Conservation (phyloP, 2,888 invertebrate species). For the Torymus aiolomorphi region DNA sequence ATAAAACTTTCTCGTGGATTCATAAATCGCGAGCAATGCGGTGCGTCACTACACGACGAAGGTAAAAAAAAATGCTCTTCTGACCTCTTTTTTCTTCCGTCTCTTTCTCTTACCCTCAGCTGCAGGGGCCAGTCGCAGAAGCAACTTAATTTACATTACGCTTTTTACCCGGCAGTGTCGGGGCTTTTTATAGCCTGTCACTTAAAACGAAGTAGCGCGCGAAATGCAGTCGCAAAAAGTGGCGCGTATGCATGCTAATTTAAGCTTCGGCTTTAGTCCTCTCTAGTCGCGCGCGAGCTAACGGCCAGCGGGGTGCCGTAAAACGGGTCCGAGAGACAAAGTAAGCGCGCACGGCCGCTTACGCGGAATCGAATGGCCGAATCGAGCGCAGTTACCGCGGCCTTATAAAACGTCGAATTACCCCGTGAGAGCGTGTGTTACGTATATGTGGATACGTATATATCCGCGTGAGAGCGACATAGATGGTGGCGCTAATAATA, state of each 20-base stretch:
- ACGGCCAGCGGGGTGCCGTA: not conserved
- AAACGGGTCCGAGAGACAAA: constrained; percentile 10
- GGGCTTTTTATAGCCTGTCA: not conserved
- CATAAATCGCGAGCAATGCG: too few species aligned
- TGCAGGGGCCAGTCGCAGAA: not conserved
- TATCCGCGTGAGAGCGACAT: too few species aligned
- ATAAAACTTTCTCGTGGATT: too few species aligned
- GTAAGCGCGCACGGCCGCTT: not conserved
- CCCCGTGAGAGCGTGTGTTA: not conserved
- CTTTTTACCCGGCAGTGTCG: not conserved
- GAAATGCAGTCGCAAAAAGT: constrained; percentile 20
- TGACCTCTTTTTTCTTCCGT: too few species aligned
- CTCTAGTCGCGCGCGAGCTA: not conserved
- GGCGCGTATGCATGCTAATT: constrained; percentile 21
- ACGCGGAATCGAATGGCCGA: constrained; percentile 26
- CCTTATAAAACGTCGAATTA: constrained; percentile 30
- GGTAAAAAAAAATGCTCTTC: too few species aligned
- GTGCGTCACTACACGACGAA: too few species aligned
- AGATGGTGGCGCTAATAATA: too few species aligned
- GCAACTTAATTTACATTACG: constrained; percentile 16
- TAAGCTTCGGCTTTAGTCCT: not conserved
- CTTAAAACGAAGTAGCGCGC: not conserved
- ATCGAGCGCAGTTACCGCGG: constrained; percentile 17
- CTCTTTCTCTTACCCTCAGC: not conserved
- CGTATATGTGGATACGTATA: too few species aligned